Percentiles rank a stretch among this genome's conserved stretches.
Evolutionary conservation across 2,113 vertebrate species (phyloP).

Genomic region (Tachysurus vachellii): DNA sequence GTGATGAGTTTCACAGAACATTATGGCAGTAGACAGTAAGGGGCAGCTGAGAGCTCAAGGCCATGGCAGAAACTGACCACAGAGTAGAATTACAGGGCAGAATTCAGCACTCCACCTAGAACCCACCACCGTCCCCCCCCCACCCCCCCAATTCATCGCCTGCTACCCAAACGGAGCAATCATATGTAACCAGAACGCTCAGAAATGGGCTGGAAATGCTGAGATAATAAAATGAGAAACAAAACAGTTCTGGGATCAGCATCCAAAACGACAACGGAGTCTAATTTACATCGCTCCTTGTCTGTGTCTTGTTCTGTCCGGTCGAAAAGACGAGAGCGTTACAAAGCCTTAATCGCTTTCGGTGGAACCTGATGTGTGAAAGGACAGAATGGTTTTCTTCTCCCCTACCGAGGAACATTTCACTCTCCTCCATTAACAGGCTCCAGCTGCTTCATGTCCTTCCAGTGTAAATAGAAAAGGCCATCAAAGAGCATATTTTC

Average conservation of each 20-base stretch:
- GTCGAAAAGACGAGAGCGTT: background rate
- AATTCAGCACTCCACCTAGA: constrained; percentile 57
- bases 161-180: background rate
- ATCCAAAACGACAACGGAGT: background rate
- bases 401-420: constrained; percentile 53
- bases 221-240: background rate
- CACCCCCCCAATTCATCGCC: no score
- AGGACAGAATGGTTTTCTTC: constrained; percentile 33
- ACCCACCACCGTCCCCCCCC: constrained; percentile 51
- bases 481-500: constrained; percentile 79
- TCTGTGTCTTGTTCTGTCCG: background rate
- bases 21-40: constrained; percentile 16
- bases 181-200: background rate
- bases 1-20: constrained; percentile 20
- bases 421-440: constrained; percentile 61
- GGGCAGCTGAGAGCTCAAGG: constrained; percentile 22
- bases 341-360: constrained; percentile 15
- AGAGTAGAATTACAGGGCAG: constrained; percentile 68
- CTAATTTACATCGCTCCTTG: background rate
- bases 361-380: constrained; percentile 23
- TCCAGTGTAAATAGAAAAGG: constrained; percentile 72
- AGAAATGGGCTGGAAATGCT: background rate
- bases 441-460: constrained; percentile 72
- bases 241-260: background rate
- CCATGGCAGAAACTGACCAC: constrained; percentile 13